A percentile compares a stretch with the other conserved stretches of the same genome.
Evolutionary conservation across 2,888 invertebrate genomes (phyloP).

Genomic region (Drosophila falleni): DNA sequence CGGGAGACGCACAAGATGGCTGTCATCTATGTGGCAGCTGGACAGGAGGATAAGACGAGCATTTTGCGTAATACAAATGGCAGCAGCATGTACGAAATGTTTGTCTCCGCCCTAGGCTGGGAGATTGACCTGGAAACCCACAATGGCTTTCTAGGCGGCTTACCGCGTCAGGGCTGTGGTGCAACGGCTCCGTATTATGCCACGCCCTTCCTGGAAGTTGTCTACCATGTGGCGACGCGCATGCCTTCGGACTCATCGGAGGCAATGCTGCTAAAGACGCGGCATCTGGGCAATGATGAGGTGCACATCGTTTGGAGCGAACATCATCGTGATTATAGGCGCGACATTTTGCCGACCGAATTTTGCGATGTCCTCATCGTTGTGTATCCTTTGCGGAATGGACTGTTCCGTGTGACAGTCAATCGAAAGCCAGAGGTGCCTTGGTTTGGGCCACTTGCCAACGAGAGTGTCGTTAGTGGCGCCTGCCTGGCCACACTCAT

Average conservation of each 20-base stretch:
- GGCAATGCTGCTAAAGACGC: constrained; percentile 95
- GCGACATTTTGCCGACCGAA: constrained; percentile 99
- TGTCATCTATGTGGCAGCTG: constrained; percentile 98
- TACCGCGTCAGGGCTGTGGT: constrained; percentile 95
- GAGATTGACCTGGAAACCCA: constrained; percentile 96
- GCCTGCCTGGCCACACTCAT: constrained; percentile 92
- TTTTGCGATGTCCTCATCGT: constrained; percentile 99
- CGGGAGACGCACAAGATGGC: constrained; percentile 98
- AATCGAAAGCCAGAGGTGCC: constrained; percentile 94
- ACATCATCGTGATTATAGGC: constrained; percentile 96
- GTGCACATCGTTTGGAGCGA: constrained; percentile 99
- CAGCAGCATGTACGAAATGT: constrained; percentile 96
- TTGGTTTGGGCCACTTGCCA: constrained; percentile 98
- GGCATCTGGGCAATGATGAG: constrained; percentile 99
- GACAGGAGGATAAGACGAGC: constrained; percentile 98
- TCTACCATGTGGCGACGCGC: constrained; percentile 99
- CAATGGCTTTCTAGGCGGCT: constrained; percentile 97
- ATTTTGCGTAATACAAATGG: constrained; percentile 95
- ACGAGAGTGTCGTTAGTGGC: constrained; percentile 91
- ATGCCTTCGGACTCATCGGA: constrained; percentile 97
- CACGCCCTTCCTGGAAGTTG: constrained; percentile 95
- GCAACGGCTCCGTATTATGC: constrained; percentile 97
- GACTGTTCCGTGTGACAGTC: constrained; percentile 94
- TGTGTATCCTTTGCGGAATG: constrained; percentile 96
- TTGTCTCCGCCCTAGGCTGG: constrained; percentile 89